A percentile compares a stretch with the other conserved stretches of the same genome.
phyloP scores from a whole-genome alignment of 2,113 vertebrate genomes.

The Orcinus orca region DNA sequence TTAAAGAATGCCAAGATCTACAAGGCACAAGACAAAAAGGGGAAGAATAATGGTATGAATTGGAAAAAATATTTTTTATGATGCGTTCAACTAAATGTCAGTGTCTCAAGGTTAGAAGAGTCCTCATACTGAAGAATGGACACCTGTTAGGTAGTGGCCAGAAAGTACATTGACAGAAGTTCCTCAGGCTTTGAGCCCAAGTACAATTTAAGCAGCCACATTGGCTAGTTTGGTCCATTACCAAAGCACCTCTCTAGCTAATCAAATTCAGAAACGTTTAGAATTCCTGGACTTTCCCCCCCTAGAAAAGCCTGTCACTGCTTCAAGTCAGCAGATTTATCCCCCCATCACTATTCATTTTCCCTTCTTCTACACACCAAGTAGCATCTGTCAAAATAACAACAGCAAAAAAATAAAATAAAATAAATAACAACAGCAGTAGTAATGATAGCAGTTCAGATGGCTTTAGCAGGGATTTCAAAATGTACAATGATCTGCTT shows the following conservation, averaged over 20 bases:
- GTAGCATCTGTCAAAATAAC: background rate
- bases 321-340: background rate
- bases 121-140: background rate
- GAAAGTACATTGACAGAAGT: background rate
- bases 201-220: background rate
- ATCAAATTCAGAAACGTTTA: background rate
- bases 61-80: background rate
- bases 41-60: background rate
- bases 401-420: background rate
- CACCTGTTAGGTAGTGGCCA: background rate
- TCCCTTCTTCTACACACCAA: too few species aligned
- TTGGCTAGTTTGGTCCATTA: background rate
- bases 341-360: background rate
- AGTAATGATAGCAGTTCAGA: background rate
- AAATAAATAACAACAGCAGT: background rate
- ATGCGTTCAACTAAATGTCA: background rate
- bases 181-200: background rate
- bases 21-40: background rate
- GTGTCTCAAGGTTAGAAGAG: background rate
- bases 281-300: background rate
- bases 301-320: background rate
- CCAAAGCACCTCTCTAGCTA: background rate
- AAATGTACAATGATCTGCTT: background rate
- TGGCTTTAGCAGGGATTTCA: background rate
- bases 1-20: slow-evolving; percentile 45